A percentile compares a stretch with the other conserved stretches of the same genome.
Conservation (phyloP, 2,797 vertebrate genomes). For the Enteromius radiatus region DNA sequence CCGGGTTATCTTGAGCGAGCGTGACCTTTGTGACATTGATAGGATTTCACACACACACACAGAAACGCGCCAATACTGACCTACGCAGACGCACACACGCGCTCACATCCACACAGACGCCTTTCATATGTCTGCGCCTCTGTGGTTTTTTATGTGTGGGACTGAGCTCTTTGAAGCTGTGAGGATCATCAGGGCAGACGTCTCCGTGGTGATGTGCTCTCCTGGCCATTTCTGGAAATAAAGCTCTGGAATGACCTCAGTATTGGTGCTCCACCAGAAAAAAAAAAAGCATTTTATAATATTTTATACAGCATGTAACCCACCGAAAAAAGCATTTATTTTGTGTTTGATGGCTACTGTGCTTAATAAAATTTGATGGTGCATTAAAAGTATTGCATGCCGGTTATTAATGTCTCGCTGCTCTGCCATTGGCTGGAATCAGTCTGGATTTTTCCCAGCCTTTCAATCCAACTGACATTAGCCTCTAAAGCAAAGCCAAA, state of each 20-base stretch:
- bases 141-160: constrained; percentile 57
- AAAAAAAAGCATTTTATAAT: constrained; percentile 51
- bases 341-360: constrained; percentile 50
- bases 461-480: constrained; percentile 64
- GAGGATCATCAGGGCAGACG: constrained; percentile 68
- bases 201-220: constrained; percentile 62
- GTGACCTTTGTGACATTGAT: constrained; percentile 84
- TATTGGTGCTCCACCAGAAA: constrained; percentile 46
- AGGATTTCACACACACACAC: constrained; percentile 77
- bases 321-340: constrained; percentile 38
- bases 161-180: constrained; percentile 63
- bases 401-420: constrained; percentile 52
- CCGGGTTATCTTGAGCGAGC: constrained; percentile 78
- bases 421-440: constrained; percentile 54
- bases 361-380: constrained; percentile 54
- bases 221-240: constrained; percentile 63
- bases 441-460: constrained; percentile 49
- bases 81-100: constrained; percentile 33
- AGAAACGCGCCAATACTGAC: constrained; percentile 26
- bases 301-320: constrained; percentile 46
- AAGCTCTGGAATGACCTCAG: constrained; percentile 56
- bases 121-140: constrained; percentile 61
- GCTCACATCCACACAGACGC: constrained; percentile 51
- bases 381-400: constrained; percentile 50
- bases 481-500: constrained; percentile 73